A percentile compares a stretch with the other conserved stretches of the same genome.
phyloP scores from a whole-genome alignment of 2,113 vertebrate species.

The Zosterops hypoxanthus region DNA sequence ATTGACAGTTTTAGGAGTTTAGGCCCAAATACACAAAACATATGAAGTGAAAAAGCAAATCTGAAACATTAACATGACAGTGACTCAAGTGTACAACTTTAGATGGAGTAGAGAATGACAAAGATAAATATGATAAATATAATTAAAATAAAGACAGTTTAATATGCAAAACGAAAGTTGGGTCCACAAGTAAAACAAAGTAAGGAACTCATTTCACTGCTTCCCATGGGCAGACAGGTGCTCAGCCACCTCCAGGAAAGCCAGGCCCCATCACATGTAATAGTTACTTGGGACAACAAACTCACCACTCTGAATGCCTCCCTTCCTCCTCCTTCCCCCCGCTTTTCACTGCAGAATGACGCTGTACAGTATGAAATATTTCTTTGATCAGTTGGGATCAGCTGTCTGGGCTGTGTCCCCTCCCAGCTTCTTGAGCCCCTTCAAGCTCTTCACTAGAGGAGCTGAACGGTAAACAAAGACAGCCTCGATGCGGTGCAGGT shows the following conservation, averaged over 20 bases:
- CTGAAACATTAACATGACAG: background rate
- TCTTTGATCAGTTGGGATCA: too few species aligned
- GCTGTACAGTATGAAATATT: too few species aligned
- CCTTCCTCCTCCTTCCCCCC: background rate
- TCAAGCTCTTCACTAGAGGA: background rate
- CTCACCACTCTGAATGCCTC: rapidly evolving
- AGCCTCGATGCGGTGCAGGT: too few species aligned
- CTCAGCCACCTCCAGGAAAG: background rate
- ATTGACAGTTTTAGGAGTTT: background rate
- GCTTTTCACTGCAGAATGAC: background rate
- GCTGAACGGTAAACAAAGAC: background rate
- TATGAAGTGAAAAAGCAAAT: background rate
- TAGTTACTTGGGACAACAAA: background rate
- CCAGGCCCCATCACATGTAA: rapidly evolving
- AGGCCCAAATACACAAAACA: background rate
- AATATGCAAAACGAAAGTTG: background rate
- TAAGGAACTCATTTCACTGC: background rate
- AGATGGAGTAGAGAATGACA: background rate
- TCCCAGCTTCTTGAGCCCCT: background rate
- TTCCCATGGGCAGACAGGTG: background rate
- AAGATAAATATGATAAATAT: background rate
- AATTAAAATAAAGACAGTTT: background rate
- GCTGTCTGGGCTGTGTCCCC: background rate
- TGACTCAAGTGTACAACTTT: background rate
- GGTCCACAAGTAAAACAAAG: background rate